These are phyloP conservation scores for Lamprologus tigripictilis DNA, from an alignment of 2,113 vertebrate species.

Conservation along the genomic window DNA sequence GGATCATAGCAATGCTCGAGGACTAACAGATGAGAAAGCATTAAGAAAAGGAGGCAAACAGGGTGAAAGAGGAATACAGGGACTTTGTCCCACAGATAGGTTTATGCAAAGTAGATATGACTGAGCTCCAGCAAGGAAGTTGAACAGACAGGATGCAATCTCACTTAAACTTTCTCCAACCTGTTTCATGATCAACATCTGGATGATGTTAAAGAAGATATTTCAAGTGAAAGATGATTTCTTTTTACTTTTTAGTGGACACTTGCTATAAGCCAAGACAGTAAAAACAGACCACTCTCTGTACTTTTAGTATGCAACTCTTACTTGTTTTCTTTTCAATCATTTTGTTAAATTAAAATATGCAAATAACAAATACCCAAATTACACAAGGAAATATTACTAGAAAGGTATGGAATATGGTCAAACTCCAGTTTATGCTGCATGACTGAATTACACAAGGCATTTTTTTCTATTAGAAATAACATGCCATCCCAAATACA, in stretches of 20 bases:
- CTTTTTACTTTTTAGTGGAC: not conserved
- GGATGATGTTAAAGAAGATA: not conserved
- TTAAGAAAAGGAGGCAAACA: not conserved
- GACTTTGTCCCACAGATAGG: not conserved
- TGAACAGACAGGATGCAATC: not conserved
- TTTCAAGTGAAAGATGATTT: not conserved
- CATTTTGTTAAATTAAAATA: not conserved
- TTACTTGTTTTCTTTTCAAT: not conserved
- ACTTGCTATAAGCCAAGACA: not conserved
- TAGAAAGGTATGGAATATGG: not conserved
- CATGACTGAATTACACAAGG: not conserved
- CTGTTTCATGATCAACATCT: conserved; percentile 14
- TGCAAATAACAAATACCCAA: not conserved
- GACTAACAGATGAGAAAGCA: not conserved
- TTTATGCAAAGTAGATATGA: not conserved
- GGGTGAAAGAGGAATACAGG: not conserved
- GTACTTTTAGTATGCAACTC: not conserved
- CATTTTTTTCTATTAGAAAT: not conserved
- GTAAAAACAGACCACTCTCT: not conserved
- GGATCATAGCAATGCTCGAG: not conserved
- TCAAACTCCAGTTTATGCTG: not conserved
- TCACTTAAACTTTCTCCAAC: not conserved
- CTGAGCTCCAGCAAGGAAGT: not conserved
- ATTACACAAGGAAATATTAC: not conserved
- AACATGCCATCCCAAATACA: not conserved